Evolutionary conservation across 2,888 invertebrate species (phyloP), one percentile per base, ranked within the genome.

Genomic region (Leucophenga maculata): DNA sequence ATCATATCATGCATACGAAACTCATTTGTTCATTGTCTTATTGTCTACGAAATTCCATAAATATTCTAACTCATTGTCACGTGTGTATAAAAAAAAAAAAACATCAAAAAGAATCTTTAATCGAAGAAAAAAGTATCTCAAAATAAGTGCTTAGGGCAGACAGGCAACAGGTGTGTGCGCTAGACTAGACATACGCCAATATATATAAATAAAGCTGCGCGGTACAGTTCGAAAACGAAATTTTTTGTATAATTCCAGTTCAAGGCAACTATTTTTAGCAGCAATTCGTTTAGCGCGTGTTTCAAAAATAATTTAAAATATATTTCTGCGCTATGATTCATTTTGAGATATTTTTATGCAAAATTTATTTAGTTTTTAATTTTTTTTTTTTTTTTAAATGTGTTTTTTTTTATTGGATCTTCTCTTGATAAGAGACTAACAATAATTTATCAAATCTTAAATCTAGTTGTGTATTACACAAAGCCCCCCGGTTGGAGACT

Each of bases 101-200:
- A 46, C 31, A 52, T 31, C 72, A 14, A 50, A 50, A 50, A 70
- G 74, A 76, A 83, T 80, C 39, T 39, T 39, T 39, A 39, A 39
- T 39, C 39, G 39, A 39, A 39, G 39, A 60, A 62, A 62, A 64
- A 65, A 65, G 18, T n/a, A 52, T 50, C 46, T 50, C 26, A 73
- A n/a, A 77, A 83, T 80, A 80, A 78, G 82, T 82, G 80, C 80
- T 81, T 77, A 46, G 46, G 46, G 46, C n/a, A n/a, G 50, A n/a
- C n/a, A n/a, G 50, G n/a, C 50, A 50, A 50, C 50, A 50, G 50
- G 50, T 50, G 50, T 16, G 6, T 11, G n/a, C n/a, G n/a, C n/a
- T n/a, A n/a, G n/a, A 11, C 39, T 8, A 39, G 9, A 39, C 11
- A 39, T 9, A 39, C 8, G 8, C 39, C 9, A 6, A 39, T 39